Evolutionary conservation across 2,113 vertebrate species (phyloP), one percentile per base, ranked within the genome.

Genomic region (Cebus imitator): DNA sequence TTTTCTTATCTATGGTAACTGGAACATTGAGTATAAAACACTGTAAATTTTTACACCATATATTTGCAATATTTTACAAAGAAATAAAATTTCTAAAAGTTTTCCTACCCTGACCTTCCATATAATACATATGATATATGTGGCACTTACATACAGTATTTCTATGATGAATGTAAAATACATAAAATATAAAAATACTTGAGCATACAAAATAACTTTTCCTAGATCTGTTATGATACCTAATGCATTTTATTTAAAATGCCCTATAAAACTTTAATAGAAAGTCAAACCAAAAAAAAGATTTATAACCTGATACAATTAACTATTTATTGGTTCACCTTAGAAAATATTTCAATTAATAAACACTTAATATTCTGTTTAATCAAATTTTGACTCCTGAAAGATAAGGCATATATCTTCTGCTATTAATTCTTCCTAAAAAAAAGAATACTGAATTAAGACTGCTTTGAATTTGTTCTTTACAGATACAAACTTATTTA

Each of bases 111-210:
- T 52, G 48, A 45, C 1, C 18, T 25, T 58, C 25, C 55, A 66
- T 57, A 93, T 50, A 50, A 50, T 50, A 50, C 50, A 50, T 48
- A 78, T 61, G 68, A 66, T 27, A 27, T 27, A 90, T 43, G 7
- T 11, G 82, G 11, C 72, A 45, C 58, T 52, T 37, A 72, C 6
- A 91, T 81, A 87, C 23, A 72, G 32, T 84, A 81, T 72, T 84
- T 92, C 14, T 83, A 68, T 21, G 45, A 8, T 91, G 35, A 97
- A 81, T 57, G 3, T 81, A 83, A 92, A 20, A 40, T n/a, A 85
- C 40, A 68, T 35, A 91, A 25, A 95, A 96, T 72, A 86, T 57
- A 94, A 87, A 96, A 95, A 94, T 79, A 93, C 13, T 90, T 91
- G 37, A 57, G 96, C 23, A 93, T 25, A 35, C 21, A 90, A 84